phyloP scores from a whole-genome alignment of 2,113 vertebrate genomes.

The Macrotis lagotis region DNA sequence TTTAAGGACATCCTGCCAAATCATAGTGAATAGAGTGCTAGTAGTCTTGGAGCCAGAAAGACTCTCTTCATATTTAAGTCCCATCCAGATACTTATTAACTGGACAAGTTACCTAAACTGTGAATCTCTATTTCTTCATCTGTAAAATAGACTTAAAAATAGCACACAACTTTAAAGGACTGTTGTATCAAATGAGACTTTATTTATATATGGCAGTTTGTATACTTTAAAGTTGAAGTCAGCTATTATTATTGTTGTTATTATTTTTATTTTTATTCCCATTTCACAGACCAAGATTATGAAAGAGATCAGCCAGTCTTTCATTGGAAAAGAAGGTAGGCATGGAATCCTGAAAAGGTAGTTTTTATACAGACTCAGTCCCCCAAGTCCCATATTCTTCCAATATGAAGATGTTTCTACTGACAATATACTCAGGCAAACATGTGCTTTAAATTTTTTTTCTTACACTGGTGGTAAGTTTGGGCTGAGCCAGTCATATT shows the following conservation, averaged over 20 bases:
- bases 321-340: background rate
- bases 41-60: background rate
- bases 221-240: background rate
- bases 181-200: background rate
- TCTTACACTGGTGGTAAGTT: background rate
- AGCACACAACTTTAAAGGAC: background rate
- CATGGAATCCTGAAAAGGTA: conserved; percentile 1
- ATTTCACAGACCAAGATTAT: background rate
- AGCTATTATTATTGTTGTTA: background rate
- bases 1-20: background rate
- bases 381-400: background rate
- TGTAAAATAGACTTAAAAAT: background rate
- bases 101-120: background rate
- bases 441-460: background rate
- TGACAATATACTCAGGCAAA: background rate
- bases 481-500: background rate
- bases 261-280: background rate
- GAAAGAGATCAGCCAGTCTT: background rate
- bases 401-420: background rate
- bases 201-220: background rate
- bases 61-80: background rate
- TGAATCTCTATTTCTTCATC: background rate
- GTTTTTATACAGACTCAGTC: background rate
- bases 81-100: background rate
- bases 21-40: background rate